These are phyloP conservation scores for Conopomorpha cramerella DNA, from an alignment of 1,140 invertebrate genomes.

Conservation along the genomic window DNA sequence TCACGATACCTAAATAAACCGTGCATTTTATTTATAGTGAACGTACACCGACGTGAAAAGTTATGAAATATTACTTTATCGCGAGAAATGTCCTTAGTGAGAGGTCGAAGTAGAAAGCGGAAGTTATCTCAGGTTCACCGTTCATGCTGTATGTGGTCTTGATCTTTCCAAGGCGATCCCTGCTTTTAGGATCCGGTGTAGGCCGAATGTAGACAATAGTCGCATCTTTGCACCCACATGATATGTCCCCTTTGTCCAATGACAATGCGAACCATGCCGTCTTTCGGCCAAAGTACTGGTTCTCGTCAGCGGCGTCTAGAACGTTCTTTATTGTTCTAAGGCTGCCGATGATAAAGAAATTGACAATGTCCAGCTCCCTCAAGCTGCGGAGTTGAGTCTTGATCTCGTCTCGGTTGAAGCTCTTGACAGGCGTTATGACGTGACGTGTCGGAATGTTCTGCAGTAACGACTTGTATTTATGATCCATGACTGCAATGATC, in stretches of 20 bases:
- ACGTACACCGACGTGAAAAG: slow-evolving; percentile 17
- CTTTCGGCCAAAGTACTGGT: slow-evolving; percentile 56
- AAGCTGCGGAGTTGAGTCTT: slow-evolving; percentile 71
- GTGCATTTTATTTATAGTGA: background rate
- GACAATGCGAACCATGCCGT: slow-evolving; percentile 65
- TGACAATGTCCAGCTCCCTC: slow-evolving; percentile 82
- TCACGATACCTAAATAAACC: slow-evolving; percentile 24
- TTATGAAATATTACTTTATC: slow-evolving; percentile 65
- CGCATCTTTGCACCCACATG: slow-evolving; percentile 70
- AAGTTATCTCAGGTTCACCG: slow-evolving; percentile 70
- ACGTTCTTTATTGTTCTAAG: slow-evolving; percentile 71
- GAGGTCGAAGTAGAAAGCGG: slow-evolving; percentile 87
- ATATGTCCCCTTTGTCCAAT: slow-evolving; percentile 69
- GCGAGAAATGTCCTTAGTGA: slow-evolving; percentile 73
- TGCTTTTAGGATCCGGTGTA: slow-evolving; percentile 62
- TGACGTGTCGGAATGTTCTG: slow-evolving; percentile 87
- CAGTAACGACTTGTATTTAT: slow-evolving; percentile 88
- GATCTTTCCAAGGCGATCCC: slow-evolving; percentile 68
- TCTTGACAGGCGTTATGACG: slow-evolving; percentile 72
- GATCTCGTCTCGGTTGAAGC: slow-evolving; percentile 53
- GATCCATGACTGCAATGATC: slow-evolving; percentile 76
- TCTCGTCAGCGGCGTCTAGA: slow-evolving; percentile 63
- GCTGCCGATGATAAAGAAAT: slow-evolving; percentile 82
- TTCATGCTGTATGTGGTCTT: slow-evolving; percentile 71
- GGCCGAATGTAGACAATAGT: slow-evolving; percentile 72